Evolutionary conservation across 2,888 invertebrate species (phyloP).

Genomic region (Torymus texanus): DNA sequence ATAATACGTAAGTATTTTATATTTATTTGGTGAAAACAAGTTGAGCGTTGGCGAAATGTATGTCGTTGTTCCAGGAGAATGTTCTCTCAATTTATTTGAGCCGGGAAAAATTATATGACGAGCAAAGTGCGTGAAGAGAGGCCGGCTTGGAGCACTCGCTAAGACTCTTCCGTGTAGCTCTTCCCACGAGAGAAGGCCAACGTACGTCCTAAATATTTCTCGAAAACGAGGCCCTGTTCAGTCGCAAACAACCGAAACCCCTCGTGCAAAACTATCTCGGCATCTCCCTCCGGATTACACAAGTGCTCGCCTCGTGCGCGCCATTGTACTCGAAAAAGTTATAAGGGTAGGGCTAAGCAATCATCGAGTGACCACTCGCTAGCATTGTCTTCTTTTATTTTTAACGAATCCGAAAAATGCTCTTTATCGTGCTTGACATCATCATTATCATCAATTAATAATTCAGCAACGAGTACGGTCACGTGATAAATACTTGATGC

Average conservation of each 20-base stretch:
- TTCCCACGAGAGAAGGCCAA: constrained; percentile 43
- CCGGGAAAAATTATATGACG: constrained; percentile 36
- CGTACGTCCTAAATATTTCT: constrained; percentile 58
- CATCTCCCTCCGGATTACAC: constrained; percentile 43
- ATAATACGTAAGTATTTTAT: too few species aligned
- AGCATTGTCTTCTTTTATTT: constrained; percentile 15
- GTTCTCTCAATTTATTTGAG: constrained; percentile 39
- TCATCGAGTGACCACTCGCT: constrained; percentile 45
- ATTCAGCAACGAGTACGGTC: too few species aligned
- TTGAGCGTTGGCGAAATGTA: not conserved
- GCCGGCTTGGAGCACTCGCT: not conserved
- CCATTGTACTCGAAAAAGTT: constrained; percentile 35
- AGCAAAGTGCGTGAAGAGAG: constrained; percentile 35
- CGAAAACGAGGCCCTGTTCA: constrained; percentile 70
- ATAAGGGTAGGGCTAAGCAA: constrained; percentile 29
- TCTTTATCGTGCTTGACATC: not conserved
- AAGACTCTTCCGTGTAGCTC: constrained; percentile 10
- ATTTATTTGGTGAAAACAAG: too few species aligned
- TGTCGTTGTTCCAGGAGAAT: not conserved
- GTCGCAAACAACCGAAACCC: constrained; percentile 70
- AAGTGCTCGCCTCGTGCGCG: constrained; percentile 18
- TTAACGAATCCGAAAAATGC: not conserved
- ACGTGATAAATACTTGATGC: too few species aligned
- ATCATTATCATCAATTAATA: too few species aligned
- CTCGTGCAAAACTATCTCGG: constrained; percentile 53